Conservation (phyloP, 2,113 vertebrate genomes). For the Rhizomys pruinosus region DNA sequence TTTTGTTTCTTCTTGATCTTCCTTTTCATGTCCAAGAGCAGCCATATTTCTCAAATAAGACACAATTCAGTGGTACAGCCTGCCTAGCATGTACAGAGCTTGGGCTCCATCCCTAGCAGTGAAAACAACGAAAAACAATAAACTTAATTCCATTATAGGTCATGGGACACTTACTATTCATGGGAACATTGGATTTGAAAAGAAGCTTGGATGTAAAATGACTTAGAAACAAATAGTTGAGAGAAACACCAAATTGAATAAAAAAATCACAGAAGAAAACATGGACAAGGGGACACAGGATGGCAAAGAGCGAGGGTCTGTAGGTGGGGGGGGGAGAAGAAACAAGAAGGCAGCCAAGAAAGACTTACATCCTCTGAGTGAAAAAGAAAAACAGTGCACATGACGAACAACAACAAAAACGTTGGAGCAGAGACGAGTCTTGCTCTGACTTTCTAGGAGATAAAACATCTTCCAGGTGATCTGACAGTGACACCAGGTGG, state of each 20-base stretch:
- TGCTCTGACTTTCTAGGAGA: not conserved
- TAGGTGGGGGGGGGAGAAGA: not conserved
- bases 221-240: not conserved
- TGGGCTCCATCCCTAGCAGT: not conserved
- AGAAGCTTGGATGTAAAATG: not conserved
- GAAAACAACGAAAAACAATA: not conserved
- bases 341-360: not conserved
- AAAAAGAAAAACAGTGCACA: not conserved
- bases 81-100: too few relatives aligned
- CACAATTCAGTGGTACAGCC: not conserved
- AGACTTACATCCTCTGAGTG: not conserved
- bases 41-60: not conserved
- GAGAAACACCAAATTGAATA: not conserved
- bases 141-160: not conserved
- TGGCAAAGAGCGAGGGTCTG: too few relatives aligned
- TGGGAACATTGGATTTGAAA: not conserved
- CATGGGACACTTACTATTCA: not conserved
- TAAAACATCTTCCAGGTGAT: not conserved
- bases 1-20: constrained; percentile 20
- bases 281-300: not conserved
- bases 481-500: not conserved
- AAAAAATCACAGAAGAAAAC: not conserved
- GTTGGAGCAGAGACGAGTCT: not conserved
- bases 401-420: not conserved
- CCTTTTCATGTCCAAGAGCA: not conserved